Evolutionary conservation across 2,797 vertebrate species (phyloP), one percentile per base, ranked within the genome.

Genomic region (Dendrocincla fuliginosa): DNA sequence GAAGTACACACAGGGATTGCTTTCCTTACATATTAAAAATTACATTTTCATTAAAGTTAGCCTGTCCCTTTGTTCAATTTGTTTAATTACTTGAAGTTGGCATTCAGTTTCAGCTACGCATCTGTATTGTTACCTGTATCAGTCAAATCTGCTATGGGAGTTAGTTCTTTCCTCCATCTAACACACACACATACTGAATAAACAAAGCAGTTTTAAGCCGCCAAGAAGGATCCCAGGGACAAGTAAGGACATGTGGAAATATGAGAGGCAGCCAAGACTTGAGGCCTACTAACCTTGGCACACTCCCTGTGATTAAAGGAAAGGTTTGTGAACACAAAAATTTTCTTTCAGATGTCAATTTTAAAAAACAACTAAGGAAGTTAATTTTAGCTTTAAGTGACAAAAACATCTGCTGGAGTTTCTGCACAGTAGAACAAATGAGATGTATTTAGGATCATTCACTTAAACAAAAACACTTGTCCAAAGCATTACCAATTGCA

Each of bases 371-470:
- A 63, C 25, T 81, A 39, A 25, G 27, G 68, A 85, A 91, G 78
- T 55, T 87, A 68, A 92, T 74, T 90, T 84, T 74, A 90, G 90
- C 46, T 92, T 71, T 79, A 84, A 90, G 46, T n/a, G 46, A 89
- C 68, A 92, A 89, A 94, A 92, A 80, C 81, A 94, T 87, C 78
- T 89, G 86, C 50, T 59, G 79, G 44, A 64, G 87, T 68, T 83
- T 89, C 82, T 68, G 35, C 67, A 70, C 89, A 70, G 47, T 19
- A 74, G 37, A 87, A 70, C 24, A 59, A 63, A 57, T 25, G 23
- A 84, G 74, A 79, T 32, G 13, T 11, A 30, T 71, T 86, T 75
- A 70, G 56, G 41, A 83, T 50, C 13, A 33, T 33, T 61, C 41
- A 75, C 16, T 65, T 81, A 28, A 70, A 71, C 32, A 73, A 77